phyloP scores from a whole-genome alignment of 2,113 vertebrate genomes.

The Pangasianodon gigas region DNA sequence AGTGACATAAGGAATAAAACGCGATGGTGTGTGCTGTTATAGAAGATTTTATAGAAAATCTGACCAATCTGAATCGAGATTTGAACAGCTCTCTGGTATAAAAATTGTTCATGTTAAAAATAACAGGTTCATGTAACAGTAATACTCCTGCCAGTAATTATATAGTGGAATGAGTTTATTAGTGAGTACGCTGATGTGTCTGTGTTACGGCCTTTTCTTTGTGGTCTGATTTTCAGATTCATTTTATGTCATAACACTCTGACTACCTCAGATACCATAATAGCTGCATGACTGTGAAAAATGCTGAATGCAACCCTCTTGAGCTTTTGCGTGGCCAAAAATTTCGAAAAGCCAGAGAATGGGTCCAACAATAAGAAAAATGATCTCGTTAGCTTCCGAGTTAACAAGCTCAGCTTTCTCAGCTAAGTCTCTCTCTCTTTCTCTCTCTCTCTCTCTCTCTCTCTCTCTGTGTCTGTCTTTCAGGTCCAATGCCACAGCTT shows the following conservation, averaged over 20 bases:
- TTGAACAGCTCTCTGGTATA: background rate
- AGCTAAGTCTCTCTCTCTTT: slow-evolving; percentile 9
- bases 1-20: background rate
- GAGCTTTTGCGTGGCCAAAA: background rate
- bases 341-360: background rate
- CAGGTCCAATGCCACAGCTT: slow-evolving; percentile 97
- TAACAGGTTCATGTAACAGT: background rate
- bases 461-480: background rate
- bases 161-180: background rate
- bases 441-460: slow-evolving; percentile 25
- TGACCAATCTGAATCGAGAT: background rate
- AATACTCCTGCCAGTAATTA: background rate
- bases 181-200: background rate
- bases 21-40: background rate
- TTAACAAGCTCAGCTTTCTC: slow-evolving; percentile 19
- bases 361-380: slow-evolving; percentile 33
- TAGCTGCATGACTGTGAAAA: slow-evolving; percentile 8
- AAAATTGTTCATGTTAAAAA: background rate
- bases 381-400: slow-evolving; percentile 15
- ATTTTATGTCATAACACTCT: background rate
- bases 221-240: background rate
- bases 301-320: slow-evolving; percentile 4
- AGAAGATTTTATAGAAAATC: background rate
- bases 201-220: background rate
- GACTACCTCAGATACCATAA: slow-evolving; percentile 13